These are phyloP conservation scores for Lepidurus couesii DNA, from an alignment of 1,140 invertebrate genomes.

Conservation along the genomic window DNA sequence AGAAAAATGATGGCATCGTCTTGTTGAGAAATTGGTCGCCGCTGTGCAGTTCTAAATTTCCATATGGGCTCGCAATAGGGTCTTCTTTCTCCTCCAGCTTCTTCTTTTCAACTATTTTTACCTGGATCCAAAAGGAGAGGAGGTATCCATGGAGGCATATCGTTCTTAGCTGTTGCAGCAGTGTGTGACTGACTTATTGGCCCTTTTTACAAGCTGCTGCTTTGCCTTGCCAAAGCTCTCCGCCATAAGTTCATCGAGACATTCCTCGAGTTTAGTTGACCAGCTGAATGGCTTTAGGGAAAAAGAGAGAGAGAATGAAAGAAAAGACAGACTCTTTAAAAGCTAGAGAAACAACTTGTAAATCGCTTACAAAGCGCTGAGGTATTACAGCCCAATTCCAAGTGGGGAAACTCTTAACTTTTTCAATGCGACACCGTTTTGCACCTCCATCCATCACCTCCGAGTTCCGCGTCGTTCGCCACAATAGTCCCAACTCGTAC, in stretches of 20 bases:
- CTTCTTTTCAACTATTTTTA: constrained; percentile 22
- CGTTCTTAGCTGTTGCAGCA: constrained; percentile 7
- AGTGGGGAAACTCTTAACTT: constrained; percentile 2
- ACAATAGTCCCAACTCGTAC: background rate
- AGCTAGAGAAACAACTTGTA: constrained; percentile 10
- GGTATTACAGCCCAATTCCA: background rate
- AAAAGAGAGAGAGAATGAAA: background rate
- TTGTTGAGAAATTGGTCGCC: constrained; percentile 15
- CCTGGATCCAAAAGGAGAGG: background rate
- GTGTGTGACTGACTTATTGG: constrained; percentile 14
- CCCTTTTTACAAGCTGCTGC: constrained; percentile 14
- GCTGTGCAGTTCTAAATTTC: constrained; percentile 13
- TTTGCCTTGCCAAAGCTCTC: constrained; percentile 9
- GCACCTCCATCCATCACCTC: constrained; percentile 16
- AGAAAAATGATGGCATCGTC: constrained; percentile 22
- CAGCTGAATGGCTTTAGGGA: constrained; percentile 1
- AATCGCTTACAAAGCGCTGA: constrained; percentile 9
- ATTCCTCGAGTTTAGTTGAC: constrained; percentile 18
- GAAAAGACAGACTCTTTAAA: background rate
- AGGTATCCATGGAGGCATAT: constrained; percentile 15
- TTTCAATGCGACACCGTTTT: background rate
- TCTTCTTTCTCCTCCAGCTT: background rate
- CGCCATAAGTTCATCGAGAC: constrained; percentile 8
- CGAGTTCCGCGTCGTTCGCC: background rate
- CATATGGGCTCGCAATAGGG: background rate